A percentile compares a stretch with the other conserved stretches of the same genome.
phyloP scores from a whole-genome alignment of 1,140 invertebrate genomes.

The Ceratitis capitata region DNA sequence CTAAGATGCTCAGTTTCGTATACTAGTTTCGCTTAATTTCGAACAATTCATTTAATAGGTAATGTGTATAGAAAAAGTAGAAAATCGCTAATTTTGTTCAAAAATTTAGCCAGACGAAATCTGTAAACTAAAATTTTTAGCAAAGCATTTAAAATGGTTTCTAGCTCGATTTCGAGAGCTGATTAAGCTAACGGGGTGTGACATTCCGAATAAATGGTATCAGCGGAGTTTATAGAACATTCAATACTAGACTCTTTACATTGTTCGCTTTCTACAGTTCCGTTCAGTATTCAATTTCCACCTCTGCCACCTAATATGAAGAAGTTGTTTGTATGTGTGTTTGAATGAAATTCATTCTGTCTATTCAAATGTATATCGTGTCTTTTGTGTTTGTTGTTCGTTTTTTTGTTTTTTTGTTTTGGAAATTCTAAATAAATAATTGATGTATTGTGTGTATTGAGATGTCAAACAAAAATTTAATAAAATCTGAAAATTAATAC shows the following conservation, averaged over 20 bases:
- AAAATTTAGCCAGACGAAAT: not conserved
- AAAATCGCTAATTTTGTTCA: not conserved
- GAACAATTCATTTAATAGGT: too few species aligned
- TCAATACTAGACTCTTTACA: too few species aligned
- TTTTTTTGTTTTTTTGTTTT: not conserved
- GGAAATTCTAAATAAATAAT: not conserved
- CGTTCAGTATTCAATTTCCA: not conserved
- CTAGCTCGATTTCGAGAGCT: not conserved
- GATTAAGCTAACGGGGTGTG: not conserved
- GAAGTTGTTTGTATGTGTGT: slow-evolving; percentile 7
- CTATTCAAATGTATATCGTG: not conserved
- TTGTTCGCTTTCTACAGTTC: not conserved
- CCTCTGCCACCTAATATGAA: too few species aligned
- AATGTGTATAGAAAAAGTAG: too few species aligned
- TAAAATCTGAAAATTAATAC: not conserved
- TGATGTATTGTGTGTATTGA: slow-evolving; percentile 21
- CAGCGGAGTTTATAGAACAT: not conserved
- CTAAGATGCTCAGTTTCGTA: too few species aligned
- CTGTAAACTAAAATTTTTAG: not conserved
- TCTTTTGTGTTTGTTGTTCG: not conserved
- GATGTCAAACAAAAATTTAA: not conserved
- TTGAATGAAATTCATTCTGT: not conserved
- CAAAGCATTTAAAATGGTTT: not conserved
- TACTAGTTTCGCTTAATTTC: not conserved
- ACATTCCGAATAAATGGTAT: not conserved